These are phyloP conservation scores for Alcedo quadribrachys DNA, from an alignment of 2,797 vertebrate genomes.

Conservation along the genomic window DNA sequence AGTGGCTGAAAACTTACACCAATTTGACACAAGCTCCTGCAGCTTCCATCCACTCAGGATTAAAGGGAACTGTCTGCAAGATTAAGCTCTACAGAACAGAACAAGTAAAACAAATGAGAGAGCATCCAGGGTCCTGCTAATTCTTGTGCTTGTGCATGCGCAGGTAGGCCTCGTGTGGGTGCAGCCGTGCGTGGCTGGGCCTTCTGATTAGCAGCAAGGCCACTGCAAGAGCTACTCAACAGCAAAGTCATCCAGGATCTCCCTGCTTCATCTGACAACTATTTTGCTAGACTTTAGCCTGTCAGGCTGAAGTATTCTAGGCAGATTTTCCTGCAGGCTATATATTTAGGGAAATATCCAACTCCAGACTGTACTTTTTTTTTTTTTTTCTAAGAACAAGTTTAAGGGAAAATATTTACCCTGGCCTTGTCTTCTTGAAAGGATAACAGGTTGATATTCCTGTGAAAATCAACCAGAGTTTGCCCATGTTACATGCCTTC, in stretches of 20 bases:
- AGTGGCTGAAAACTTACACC: slow-evolving; percentile 22
- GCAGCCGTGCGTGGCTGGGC: fast-evolving
- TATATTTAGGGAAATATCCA: background rate
- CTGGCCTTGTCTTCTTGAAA: background rate
- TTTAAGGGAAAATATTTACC: background rate
- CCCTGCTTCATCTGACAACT: background rate
- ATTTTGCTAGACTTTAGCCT: background rate
- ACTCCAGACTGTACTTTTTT: background rate
- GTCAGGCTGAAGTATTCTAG: background rate
- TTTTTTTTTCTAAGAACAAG: background rate
- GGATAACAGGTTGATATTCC: background rate
- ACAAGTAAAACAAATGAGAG: slow-evolving; percentile 44
- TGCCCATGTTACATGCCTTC: background rate
- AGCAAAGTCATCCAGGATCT: background rate
- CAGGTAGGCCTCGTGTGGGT: background rate
- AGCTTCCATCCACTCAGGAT: background rate
- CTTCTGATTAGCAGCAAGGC: slow-evolving; percentile 2
- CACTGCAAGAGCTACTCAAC: background rate
- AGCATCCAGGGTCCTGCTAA: slow-evolving; percentile 27
- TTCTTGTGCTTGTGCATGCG: background rate
- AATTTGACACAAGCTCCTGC: slow-evolving; percentile 57
- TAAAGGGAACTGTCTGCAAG: slow-evolving; percentile 44
- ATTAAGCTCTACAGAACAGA: slow-evolving; percentile 68
- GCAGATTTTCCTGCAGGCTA: background rate
- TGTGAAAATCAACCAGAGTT: background rate